Base-by-base conservation (phyloP, 2,113 vertebrate species). In the Labeo catla region DNA sequence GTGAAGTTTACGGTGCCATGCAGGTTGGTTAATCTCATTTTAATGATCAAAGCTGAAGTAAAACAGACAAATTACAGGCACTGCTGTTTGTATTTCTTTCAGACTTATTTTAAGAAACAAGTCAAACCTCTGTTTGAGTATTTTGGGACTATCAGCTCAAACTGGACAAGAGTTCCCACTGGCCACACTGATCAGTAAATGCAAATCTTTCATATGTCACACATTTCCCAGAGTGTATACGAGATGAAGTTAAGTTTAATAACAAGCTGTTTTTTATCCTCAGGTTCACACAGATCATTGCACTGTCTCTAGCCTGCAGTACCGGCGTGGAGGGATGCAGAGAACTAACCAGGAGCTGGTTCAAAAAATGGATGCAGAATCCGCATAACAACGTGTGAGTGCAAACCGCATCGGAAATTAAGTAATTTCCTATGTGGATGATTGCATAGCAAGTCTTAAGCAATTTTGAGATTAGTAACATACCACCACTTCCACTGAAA, bases 261-360 rank as follows among this genome's bases (percentile, higher is more conserved):
- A 59, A 79, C 34, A 34, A 5, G 54, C 6, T 70, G 9, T 52
- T 65, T 13, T 76, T 66, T 5, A 0, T 63, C 52, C n/a, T 81
- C 79, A 99, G 98, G 89, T 99, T 98, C 91, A 96, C 92, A 0
- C 94, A 97, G 91, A 61, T 97, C 19, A 97, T 95, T 0, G 95
- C 97, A 50, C 89, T 99, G 82, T 93, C 86, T 43, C 91, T 95
- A 0, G 96, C 97, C 43, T 99, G 98, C 88, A 88, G 88, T 10
- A 92, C 91, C 0, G 95, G 94, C 0, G 0, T 97, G 49, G 0
- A 23, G 0, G 90, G 86, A 0, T 98, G 98, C 86, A 57, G 90
- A 39, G 0, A 84, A 0, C 82, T 97, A 83, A 93, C 94, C 16
- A 23, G 9, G 0, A 0, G 0, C 0, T 94, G 95, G 88, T 97